phyloP scores from a whole-genome alignment of 2,113 vertebrate species.

The Cercopithecus mona region DNA sequence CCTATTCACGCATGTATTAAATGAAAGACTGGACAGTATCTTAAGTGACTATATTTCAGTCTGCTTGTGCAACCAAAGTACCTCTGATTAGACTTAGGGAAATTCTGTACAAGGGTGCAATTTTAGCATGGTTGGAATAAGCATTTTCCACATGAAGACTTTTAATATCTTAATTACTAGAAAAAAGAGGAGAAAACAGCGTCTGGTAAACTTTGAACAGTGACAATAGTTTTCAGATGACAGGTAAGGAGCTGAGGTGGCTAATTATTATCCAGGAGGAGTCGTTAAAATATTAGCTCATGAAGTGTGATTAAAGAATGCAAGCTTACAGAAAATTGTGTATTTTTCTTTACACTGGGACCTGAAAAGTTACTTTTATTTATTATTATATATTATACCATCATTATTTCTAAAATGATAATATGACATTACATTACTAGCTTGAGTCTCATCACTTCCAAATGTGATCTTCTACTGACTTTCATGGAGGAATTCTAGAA shows the following conservation, averaged over 20 bases:
- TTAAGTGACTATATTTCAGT: neutral
- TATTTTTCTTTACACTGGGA: neutral
- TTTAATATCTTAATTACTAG: neutral
- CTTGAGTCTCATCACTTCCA: neutral
- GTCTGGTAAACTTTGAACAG: neutral
- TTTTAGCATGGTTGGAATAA: neutral
- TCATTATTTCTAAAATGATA: neutral
- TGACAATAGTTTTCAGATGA: slow-evolving; percentile 33
- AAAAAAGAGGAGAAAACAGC: neutral
- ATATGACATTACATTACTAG: neutral
- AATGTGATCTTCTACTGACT: neutral
- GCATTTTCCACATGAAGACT: slow-evolving; percentile 5
- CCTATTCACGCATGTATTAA: neutral
- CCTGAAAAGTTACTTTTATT: neutral
- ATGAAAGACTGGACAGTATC: neutral
- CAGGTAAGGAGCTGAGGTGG: neutral
- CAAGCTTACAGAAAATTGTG: neutral
- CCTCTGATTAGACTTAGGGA: neutral
- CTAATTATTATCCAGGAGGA: slow-evolving; percentile 32
- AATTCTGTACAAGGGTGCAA: neutral
- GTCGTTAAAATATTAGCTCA: slow-evolving; percentile 48
- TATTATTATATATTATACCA: neutral
- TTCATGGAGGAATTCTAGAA: neutral
- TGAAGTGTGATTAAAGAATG: neutral
- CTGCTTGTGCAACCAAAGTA: neutral